phyloP scores from a whole-genome alignment of 2,797 vertebrate species.

The Pseudochirops corinnae region DNA sequence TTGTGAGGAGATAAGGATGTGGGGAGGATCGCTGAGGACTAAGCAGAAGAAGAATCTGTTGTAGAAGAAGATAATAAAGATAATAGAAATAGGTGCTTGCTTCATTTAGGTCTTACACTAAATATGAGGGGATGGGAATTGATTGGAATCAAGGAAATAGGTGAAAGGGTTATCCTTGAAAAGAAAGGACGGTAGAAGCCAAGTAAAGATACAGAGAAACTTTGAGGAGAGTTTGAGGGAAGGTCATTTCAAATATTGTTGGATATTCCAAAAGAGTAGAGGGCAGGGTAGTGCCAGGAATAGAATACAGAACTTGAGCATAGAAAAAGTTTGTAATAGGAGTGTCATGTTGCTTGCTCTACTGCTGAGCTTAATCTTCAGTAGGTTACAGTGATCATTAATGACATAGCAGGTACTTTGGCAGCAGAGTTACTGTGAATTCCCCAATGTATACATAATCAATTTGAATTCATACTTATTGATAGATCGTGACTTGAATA shows the following conservation, averaged over 20 bases:
- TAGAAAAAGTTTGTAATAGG: neutral
- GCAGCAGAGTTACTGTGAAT: neutral
- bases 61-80: neutral
- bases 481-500: neutral
- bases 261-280: neutral
- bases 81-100: neutral
- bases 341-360: neutral
- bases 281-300: neutral
- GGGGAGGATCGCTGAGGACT: neutral
- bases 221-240: neutral
- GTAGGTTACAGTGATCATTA: neutral
- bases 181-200: neutral
- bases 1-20: neutral
- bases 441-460: neutral
- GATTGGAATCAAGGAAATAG: neutral
- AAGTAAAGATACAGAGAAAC: neutral
- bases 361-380: neutral
- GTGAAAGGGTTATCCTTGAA: neutral
- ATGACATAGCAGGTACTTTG: neutral
- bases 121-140: neutral
- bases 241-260: neutral
- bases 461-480: neutral
- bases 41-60: neutral
- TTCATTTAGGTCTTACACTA: neutral
- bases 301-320: neutral